Evolutionary conservation across 2,113 vertebrate species (phyloP).

Genomic region (Alosa alosa): DNA sequence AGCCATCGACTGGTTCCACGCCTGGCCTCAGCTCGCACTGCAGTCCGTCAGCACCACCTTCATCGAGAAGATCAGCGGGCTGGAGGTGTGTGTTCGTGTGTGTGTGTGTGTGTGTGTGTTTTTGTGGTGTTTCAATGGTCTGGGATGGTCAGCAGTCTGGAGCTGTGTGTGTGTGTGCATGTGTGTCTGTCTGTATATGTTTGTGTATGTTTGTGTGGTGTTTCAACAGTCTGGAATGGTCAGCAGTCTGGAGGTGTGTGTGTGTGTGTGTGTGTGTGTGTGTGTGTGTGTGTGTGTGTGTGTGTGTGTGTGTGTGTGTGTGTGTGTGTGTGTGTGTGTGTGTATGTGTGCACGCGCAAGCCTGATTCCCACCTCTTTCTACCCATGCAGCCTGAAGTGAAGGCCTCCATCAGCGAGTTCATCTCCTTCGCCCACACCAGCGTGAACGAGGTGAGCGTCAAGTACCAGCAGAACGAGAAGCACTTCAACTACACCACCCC

Average conservation of each 20-base stretch:
- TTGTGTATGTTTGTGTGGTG: not conserved
- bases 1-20: constrained; percentile 66
- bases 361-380: not conserved
- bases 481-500: constrained; percentile 78
- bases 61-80: constrained; percentile 68
- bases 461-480: constrained; percentile 73
- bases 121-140: too few relatives aligned
- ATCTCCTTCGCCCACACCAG: constrained; percentile 71
- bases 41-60: constrained; percentile 70
- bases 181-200: not conserved
- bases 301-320: too few relatives aligned
- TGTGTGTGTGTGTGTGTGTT: not conserved
- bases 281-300: not conserved
- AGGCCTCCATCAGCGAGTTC: constrained; percentile 68
- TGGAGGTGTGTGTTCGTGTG: constrained; percentile 49
- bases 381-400: constrained; percentile 60
- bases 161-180: not conserved
- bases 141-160: not conserved
- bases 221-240: not conserved
- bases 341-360: too few relatives aligned
- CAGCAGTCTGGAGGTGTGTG: not conserved
- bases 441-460: constrained; percentile 71
- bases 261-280: not conserved
- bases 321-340: too few relatives aligned
- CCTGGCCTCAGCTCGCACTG: constrained; percentile 63